Conservation (phyloP, 2,113 vertebrate genomes). For the Lophura nycthemera region DNA sequence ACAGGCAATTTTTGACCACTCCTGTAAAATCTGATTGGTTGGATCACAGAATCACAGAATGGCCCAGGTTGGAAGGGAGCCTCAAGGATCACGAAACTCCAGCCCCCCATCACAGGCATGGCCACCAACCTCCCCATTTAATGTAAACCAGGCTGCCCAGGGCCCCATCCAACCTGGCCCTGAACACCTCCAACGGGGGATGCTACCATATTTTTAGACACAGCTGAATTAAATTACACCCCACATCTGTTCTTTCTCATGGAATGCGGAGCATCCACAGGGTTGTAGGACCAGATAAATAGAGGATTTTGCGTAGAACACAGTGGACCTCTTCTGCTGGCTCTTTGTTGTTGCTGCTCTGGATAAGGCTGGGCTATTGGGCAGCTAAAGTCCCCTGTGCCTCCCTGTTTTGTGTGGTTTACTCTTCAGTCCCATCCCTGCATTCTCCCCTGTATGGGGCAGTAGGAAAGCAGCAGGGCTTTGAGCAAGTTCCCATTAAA, state of each 20-base stretch:
- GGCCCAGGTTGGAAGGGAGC: no score
- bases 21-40: not conserved
- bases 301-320: not conserved
- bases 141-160: no score
- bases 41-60: no score
- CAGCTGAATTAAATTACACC: not conserved
- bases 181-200: no score
- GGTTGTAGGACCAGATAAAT: not conserved
- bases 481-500: not conserved
- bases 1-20: not conserved
- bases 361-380: rapidly evolving
- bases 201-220: rapidly evolving
- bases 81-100: no score
- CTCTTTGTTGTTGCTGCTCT: not conserved
- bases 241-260: rapidly evolving
- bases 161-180: no score
- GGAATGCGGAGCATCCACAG: not conserved
- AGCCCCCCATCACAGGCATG: no score
- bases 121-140: no score
- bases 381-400: not conserved
- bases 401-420: not conserved
- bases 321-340: not conserved
- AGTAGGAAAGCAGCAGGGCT: not conserved
- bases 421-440: not conserved
- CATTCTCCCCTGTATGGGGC: not conserved